A percentile compares a stretch with the other conserved stretches of the same genome.
Conservation (phyloP, 1,140 invertebrate species). For the Lasioglossum baleicum region DNA sequence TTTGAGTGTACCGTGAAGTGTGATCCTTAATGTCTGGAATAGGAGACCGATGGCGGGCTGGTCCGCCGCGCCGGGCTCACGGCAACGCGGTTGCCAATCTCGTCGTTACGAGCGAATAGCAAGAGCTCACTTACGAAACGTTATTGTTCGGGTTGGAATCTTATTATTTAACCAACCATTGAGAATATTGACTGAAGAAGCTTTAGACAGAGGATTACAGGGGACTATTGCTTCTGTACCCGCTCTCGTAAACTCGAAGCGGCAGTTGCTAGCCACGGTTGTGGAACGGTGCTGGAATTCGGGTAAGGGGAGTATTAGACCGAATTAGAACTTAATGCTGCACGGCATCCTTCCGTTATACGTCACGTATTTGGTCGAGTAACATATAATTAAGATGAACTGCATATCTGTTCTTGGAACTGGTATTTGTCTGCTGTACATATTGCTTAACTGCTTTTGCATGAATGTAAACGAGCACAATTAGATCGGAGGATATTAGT, state of each 20-base stretch:
- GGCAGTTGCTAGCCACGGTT: background rate
- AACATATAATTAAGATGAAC: conserved; percentile 1
- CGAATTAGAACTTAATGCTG: conserved; percentile 1
- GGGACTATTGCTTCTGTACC: background rate
- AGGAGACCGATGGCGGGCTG: background rate
- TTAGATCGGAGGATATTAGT: too few relatives aligned
- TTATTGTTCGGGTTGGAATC: background rate
- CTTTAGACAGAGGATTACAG: background rate
- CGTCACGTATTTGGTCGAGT: background rate
- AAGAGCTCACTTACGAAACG: background rate
- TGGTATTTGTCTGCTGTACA: too few relatives aligned
- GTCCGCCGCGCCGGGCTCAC: background rate
- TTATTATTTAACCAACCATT: conserved; percentile 4
- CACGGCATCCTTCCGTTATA: background rate
- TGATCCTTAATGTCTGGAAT: conserved; percentile 9
- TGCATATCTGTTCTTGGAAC: background rate
- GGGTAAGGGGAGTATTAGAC: background rate
- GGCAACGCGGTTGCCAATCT: background rate
- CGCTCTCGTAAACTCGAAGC: background rate
- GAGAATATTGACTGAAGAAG: conserved; percentile 6
- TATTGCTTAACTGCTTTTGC: too few relatives aligned
- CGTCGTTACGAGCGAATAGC: background rate
- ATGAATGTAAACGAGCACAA: too few relatives aligned
- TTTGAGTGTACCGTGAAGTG: too few relatives aligned
- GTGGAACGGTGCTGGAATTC: background rate